A percentile compares a stretch with the other conserved stretches of the same genome.
phyloP scores from a whole-genome alignment of 2,888 invertebrate species.

The Plemyria rubiginata region DNA sequence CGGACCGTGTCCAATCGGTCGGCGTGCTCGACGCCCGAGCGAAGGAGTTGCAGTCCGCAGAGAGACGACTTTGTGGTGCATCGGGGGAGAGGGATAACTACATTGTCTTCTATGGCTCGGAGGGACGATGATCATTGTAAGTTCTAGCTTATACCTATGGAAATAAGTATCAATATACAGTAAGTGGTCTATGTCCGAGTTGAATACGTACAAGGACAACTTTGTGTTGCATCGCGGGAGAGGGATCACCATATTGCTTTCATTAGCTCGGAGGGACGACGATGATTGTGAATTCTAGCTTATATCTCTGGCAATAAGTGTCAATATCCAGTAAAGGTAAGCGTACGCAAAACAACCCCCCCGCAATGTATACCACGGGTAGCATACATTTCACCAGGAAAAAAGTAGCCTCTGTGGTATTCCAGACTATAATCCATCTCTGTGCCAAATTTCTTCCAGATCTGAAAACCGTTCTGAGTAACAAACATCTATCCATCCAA shows the following conservation, averaged over 20 bases:
- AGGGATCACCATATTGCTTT: slow-evolving; percentile 90
- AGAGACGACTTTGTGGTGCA: slow-evolving; percentile 93
- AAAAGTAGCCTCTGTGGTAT: too few relatives aligned
- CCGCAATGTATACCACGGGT: too few relatives aligned
- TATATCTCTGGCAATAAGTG: neutral
- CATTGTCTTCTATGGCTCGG: slow-evolving; percentile 85
- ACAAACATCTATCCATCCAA: too few relatives aligned
- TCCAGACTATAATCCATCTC: too few relatives aligned
- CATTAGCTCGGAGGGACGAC: slow-evolving; percentile 72
- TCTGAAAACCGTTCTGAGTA: too few relatives aligned
- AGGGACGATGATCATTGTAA: slow-evolving; percentile 63
- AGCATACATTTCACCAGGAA: too few relatives aligned
- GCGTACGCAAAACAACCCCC: too few relatives aligned
- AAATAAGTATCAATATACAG: neutral
- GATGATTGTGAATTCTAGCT: slow-evolving; percentile 49
- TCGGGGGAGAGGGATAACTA: slow-evolving; percentile 91
- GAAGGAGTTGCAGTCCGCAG: slow-evolving; percentile 71
- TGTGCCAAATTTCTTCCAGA: too few relatives aligned
- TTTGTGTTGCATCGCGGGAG: slow-evolving; percentile 93
- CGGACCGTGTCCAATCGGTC: slow-evolving; percentile 56
- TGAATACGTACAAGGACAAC: slow-evolving; percentile 85
- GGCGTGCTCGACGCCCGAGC: slow-evolving; percentile 75
- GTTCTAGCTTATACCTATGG: slow-evolving; percentile 1
- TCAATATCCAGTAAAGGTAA: too few relatives aligned
- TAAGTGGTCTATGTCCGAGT: slow-evolving; percentile 52